Percentiles rank a stretch among this genome's conserved stretches.
Conservation (phyloP, 2,888 invertebrate genomes). For the Cryptocephalus moraei region DNA sequence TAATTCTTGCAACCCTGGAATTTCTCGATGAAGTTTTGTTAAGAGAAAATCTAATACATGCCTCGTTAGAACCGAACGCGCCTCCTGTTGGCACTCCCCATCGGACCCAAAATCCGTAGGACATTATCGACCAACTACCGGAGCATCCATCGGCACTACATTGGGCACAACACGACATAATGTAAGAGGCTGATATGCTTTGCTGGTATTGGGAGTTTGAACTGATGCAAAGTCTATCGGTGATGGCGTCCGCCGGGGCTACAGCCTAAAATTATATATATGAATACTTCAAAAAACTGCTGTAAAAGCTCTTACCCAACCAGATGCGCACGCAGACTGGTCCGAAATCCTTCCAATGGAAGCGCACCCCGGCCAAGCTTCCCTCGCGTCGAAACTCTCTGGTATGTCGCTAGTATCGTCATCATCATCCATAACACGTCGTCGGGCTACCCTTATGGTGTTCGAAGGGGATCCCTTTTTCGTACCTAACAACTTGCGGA, state of each 20-base stretch:
- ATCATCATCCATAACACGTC: slow-evolving; percentile 39
- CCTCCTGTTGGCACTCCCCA: slow-evolving; percentile 82
- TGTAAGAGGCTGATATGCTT: slow-evolving; percentile 71
- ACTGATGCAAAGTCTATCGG: slow-evolving; percentile 73
- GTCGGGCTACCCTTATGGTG: neutral
- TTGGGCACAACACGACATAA: slow-evolving; percentile 59
- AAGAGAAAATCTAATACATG: neutral
- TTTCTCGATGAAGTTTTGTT: neutral
- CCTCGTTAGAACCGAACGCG: slow-evolving; percentile 49
- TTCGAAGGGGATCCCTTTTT: neutral
- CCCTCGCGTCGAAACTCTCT: slow-evolving; percentile 64
- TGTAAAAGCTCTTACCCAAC: slow-evolving; percentile 47
- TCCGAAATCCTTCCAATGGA: slow-evolving; percentile 69
- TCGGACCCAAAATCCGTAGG: slow-evolving; percentile 58
- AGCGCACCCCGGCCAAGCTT: slow-evolving; percentile 69
- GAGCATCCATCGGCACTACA: slow-evolving; percentile 54
- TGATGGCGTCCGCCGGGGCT: slow-evolving; percentile 79
- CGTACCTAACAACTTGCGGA: neutral
- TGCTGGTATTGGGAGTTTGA: slow-evolving; percentile 56
- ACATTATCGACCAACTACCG: neutral
- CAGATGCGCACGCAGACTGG: slow-evolving; percentile 77
- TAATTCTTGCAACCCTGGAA: neutral
- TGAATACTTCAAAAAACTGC: no score
- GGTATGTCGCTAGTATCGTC: slow-evolving; percentile 45
- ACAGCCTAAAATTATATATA: slow-evolving; percentile 60